Conservation (phyloP, 1,140 invertebrate genomes). For the Drosophila oshimai region DNA sequence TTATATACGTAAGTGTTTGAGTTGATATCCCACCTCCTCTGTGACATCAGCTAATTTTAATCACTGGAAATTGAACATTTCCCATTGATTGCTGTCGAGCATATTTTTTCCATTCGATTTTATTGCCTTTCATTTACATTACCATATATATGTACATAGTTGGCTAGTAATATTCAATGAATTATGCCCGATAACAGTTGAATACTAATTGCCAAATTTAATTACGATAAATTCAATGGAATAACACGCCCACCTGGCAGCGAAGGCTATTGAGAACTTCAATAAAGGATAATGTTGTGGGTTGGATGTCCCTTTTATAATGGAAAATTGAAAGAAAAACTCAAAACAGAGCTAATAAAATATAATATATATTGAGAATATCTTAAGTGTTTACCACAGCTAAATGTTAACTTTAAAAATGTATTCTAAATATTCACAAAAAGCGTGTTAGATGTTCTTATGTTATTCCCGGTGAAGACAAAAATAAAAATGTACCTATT, state of each 20-base stretch:
- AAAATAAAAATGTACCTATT: too few species aligned
- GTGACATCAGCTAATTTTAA: constrained; percentile 22
- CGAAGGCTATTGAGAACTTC: not conserved
- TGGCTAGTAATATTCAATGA: constrained; percentile 39
- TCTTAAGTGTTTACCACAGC: too few species aligned
- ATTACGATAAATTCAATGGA: constrained; percentile 29
- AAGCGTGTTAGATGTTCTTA: too few species aligned
- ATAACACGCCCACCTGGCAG: constrained; percentile 14
- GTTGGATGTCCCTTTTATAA: too few species aligned
- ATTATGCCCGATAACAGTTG: constrained; percentile 30
- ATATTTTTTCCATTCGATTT: constrained; percentile 4
- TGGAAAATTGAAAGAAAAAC: too few species aligned
- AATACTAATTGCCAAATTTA: constrained; percentile 51
- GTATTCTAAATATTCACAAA: too few species aligned
- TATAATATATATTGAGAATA: too few species aligned
- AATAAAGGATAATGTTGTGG: not conserved
- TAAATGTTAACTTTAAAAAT: too few species aligned
- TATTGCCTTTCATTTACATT: not conserved
- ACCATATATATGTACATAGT: constrained; percentile 25
- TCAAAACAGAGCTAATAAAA: too few species aligned
- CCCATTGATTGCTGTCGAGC: not conserved
- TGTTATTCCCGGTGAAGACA: too few species aligned
- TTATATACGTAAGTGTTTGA: not conserved
- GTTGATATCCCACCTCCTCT: not conserved
- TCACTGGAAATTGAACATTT: constrained; percentile 33